Conservation (phyloP, 2,113 vertebrate genomes). For the Acinonyx jubatus region DNA sequence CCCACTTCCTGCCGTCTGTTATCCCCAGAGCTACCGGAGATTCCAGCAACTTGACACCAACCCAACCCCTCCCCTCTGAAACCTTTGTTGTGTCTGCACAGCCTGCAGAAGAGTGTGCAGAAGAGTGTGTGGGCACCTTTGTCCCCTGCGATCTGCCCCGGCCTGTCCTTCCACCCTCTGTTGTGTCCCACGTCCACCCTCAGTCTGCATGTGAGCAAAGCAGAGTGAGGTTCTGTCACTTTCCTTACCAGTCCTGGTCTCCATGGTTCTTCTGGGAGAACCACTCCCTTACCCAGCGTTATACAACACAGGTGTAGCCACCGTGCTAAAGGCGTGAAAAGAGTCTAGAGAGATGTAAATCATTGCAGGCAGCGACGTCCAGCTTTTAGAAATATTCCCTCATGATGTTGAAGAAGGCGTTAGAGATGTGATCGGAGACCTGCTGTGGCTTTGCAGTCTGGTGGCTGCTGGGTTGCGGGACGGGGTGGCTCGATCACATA, state of each 20-base stretch:
- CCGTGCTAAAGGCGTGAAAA: not conserved
- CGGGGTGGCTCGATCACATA: too few species aligned
- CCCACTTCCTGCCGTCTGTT: not conserved
- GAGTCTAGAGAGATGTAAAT: not conserved
- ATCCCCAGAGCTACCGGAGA: not conserved
- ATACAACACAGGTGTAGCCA: not conserved
- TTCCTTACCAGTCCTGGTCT: not conserved
- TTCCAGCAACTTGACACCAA: not conserved
- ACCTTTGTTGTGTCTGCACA: not conserved
- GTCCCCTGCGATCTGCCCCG: too few species aligned
- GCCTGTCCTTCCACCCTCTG: not conserved
- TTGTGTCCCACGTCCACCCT: not conserved
- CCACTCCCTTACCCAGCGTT: not conserved
- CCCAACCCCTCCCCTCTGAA: not conserved
- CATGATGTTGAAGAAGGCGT: not conserved
- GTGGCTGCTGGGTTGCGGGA: not conserved
- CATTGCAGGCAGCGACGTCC: not conserved
- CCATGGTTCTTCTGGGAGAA: not conserved
- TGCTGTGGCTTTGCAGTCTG: not conserved
- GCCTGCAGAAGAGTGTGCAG: not conserved
- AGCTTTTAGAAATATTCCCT: not conserved
- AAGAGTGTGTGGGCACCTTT: not conserved
- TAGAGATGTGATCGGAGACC: too few species aligned
- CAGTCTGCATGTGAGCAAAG: not conserved
- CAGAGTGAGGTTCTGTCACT: not conserved